Percentiles rank a stretch among this genome's conserved stretches.
phyloP scores from a whole-genome alignment of 2,797 vertebrate genomes.

The Gobio occitaniae region DNA sequence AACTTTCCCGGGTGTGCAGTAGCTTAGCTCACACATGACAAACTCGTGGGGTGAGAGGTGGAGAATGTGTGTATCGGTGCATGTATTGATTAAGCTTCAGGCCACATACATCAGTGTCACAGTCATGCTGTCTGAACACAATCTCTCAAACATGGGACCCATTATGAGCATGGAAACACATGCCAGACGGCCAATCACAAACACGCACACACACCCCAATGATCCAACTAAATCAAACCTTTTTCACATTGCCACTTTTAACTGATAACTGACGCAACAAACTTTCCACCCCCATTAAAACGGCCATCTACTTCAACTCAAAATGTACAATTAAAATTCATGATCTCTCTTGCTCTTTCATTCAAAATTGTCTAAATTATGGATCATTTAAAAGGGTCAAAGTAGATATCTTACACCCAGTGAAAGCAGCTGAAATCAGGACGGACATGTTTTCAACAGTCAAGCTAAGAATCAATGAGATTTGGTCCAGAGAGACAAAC shows the following conservation, averaged over 20 bases:
- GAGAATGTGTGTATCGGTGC: slow-evolving; percentile 17
- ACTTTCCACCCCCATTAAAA: neutral
- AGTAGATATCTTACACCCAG: neutral
- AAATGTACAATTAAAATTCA: slow-evolving; percentile 4
- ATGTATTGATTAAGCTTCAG: slow-evolving; percentile 71
- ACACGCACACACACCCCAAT: neutral
- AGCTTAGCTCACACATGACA: slow-evolving; percentile 28
- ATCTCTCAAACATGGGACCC: slow-evolving; percentile 58
- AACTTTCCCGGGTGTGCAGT: slow-evolving; percentile 41
- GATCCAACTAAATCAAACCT: neutral
- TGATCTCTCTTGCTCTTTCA: neutral
- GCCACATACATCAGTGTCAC: slow-evolving; percentile 73
- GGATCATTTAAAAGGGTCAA: slow-evolving; percentile 31
- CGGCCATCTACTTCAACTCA: neutral
- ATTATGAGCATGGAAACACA: slow-evolving; percentile 26
- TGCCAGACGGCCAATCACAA: slow-evolving; percentile 4
- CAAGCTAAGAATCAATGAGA: slow-evolving; percentile 61
- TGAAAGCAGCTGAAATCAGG: slow-evolving; percentile 58
- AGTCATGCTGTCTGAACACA: slow-evolving; percentile 65
- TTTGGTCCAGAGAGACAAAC: slow-evolving; percentile 29
- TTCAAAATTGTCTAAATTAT: slow-evolving; percentile 31
- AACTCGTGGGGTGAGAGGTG: slow-evolving; percentile 1
- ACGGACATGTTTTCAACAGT: slow-evolving; percentile 40
- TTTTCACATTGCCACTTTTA: slow-evolving; percentile 9
- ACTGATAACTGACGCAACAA: neutral